Base-by-base conservation (phyloP, 2,888 invertebrate genomes). In the Diarsia dahlii region DNA sequence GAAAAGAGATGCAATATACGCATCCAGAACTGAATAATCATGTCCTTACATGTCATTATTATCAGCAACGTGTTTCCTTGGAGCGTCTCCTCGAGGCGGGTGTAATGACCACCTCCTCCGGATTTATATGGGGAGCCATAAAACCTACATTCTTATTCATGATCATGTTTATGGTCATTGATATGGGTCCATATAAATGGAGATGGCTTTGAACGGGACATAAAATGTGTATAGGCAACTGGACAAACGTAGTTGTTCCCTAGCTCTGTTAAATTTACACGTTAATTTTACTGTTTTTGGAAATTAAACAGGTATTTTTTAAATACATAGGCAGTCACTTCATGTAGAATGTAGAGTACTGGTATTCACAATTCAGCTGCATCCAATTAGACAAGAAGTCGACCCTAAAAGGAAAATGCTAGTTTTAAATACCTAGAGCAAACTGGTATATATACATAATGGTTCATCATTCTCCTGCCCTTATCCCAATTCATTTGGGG, bases 81-180 rank as follows among this genome's bases (percentile, higher is more conserved):
- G 48, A 62, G 45, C 34, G 52, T 62, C 46, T 81, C 64, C 34
- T 72, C 69, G 39, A 71, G 23, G 65, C 65, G 62, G 70, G 81
- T 88, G 89, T 92, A 91, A 92, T 93, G 91, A 90, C 91, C 90
- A 89, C 87, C 87, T 89, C 90, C 82, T 89, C 89, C 81, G 88
- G 90, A 93, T 94, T 93, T 94, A 94, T 91, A 90, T 83, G 81
- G 74, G 78, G 81, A 84, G 88, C 90, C 91, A 88, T 94, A 94
- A 95, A 94, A 91, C 90, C 90, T 89, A 90, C 91, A 90, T 92
- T 94, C 91, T 94, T 94, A 94, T 94, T 93, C 93, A 94, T 92
- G 92, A 90, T 91, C 91, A 93, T 93, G 92, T 93, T 94, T 93
- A 94, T 90, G 91, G 89, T 93, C 93, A 94, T 94, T 93, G 93